These are phyloP conservation scores for Lacerta bilineata DNA, from an alignment of 2,797 vertebrate species.

Conservation along the genomic window DNA sequence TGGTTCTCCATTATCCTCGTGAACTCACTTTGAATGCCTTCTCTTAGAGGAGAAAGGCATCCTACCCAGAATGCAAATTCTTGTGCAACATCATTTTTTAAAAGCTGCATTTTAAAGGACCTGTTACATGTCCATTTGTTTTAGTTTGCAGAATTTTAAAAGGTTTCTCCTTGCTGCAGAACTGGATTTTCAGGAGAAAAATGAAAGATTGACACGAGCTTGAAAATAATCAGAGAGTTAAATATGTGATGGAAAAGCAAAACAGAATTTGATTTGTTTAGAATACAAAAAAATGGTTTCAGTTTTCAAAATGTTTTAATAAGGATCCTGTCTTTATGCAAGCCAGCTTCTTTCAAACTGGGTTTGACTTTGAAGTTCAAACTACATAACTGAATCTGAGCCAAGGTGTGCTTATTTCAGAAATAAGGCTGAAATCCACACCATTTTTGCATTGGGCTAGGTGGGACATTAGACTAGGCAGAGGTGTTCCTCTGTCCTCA, in stretches of 20 bases:
- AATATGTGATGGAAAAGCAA: not conserved
- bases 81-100: not conserved
- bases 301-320: not conserved
- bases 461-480: too few species aligned
- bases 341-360: slow-evolving; percentile 49
- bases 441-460: too few species aligned
- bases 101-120: not conserved
- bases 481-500: too few species aligned
- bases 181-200: not conserved
- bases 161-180: not conserved
- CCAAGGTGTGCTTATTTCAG: too few species aligned
- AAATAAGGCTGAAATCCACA: too few species aligned
- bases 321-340: too few species aligned
- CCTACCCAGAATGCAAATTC: not conserved
- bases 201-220: not conserved
- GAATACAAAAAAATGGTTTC: not conserved
- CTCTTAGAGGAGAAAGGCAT: not conserved
- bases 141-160: not conserved
- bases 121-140: not conserved
- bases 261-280: slow-evolving; percentile 1
- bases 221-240: not conserved
- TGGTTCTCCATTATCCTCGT: not conserved
- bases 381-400: slow-evolving; percentile 33
- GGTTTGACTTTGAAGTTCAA: slow-evolving; percentile 54
- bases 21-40: not conserved